phyloP scores from a whole-genome alignment of 1,140 invertebrate genomes.

The Piezodorus guildinii region DNA sequence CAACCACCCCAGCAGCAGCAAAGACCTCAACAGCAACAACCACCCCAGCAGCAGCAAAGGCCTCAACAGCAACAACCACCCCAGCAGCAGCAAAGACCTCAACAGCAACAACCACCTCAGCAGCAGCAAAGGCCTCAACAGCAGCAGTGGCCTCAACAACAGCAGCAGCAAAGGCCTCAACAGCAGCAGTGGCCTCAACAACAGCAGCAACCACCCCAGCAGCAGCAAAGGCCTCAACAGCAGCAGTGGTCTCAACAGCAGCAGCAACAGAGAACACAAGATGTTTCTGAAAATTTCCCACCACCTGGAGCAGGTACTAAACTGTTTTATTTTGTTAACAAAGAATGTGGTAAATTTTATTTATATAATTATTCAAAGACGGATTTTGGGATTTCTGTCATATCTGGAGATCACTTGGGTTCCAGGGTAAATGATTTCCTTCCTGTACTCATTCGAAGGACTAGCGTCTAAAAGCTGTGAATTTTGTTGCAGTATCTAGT shows the following conservation, averaged over 20 bases:
- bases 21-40: not conserved
- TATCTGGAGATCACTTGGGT: no score
- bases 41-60: not conserved
- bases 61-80: not conserved
- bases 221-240: not conserved
- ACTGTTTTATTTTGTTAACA: no score
- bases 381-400: no score
- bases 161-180: not conserved
- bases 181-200: not conserved
- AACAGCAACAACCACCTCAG: not conserved
- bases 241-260: not conserved
- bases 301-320: no score
- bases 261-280: not conserved
- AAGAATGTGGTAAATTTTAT: no score
- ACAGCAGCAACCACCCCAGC: not conserved
- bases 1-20: not conserved
- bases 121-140: not conserved
- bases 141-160: not conserved
- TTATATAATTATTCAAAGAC: no score
- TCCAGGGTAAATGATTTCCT: no score
- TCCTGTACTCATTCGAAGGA: no score
- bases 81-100: not conserved
- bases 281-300: slow-evolving; percentile 14
- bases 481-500: no score
- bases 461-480: no score